Percentiles rank a stretch among this genome's conserved stretches.
These are phyloP conservation scores for Anthophora plumipes DNA, from an alignment of 2,888 invertebrate species.

Conservation along the genomic window DNA sequence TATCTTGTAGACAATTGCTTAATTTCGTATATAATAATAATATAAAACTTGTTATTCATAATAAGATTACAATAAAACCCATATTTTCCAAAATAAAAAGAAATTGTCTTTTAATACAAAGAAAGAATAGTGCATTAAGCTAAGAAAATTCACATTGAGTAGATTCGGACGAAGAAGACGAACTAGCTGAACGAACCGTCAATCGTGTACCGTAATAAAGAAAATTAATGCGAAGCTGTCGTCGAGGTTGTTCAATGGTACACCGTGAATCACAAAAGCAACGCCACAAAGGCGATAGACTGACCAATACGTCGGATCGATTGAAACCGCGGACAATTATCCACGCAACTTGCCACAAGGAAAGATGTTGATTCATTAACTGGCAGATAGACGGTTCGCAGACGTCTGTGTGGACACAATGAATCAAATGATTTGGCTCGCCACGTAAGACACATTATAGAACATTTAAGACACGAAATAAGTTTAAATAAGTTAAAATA, in stretches of 20 bases:
- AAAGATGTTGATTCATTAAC: constrained; percentile 48
- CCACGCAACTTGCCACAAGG: constrained; percentile 8
- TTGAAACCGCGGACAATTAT: constrained; percentile 28
- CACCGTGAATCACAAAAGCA: constrained; percentile 22
- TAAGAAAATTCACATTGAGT: not conserved
- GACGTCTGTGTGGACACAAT: constrained; percentile 12
- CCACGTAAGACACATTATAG: not conserved
- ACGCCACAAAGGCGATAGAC: not conserved
- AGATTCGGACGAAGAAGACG: not conserved
- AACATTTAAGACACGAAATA: not conserved
- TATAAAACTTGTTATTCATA: no score
- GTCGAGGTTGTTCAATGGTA: constrained; percentile 1
- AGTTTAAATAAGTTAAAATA: no score
- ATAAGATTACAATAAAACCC: no score
- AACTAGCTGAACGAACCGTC: not conserved
- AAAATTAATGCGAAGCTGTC: constrained; percentile 13
- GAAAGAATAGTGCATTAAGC: no score
- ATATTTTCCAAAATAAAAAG: no score
- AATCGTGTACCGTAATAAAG: not conserved
- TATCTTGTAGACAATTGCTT: no score
- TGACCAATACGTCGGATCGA: constrained; percentile 8
- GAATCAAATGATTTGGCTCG: not conserved
- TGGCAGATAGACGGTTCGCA: constrained; percentile 24
- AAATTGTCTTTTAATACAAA: no score
- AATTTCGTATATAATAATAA: no score